phyloP scores from a whole-genome alignment of 2,113 vertebrate species.

The Leucosticte australis region DNA sequence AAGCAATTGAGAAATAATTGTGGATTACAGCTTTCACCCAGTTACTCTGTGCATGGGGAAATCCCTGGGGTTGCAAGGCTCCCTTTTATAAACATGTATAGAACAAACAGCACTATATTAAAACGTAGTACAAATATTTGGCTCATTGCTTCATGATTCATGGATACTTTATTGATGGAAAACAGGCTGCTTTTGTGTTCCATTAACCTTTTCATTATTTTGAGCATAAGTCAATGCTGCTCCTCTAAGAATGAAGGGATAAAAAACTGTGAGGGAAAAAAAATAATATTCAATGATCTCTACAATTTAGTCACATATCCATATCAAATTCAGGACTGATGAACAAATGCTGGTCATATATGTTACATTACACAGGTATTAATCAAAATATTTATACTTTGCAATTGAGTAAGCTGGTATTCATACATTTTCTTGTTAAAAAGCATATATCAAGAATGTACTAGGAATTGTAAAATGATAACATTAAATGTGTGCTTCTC shows the following conservation, averaged over 20 bases:
- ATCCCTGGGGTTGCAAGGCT: not conserved
- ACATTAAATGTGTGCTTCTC: not conserved
- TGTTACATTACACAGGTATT: not conserved
- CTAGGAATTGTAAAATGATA: not conserved
- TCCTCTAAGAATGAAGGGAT: not conserved
- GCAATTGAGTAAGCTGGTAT: not conserved
- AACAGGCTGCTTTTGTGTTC: slow-evolving; percentile 33
- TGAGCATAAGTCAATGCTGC: not conserved
- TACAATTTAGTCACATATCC: not conserved
- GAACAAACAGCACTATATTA: not conserved
- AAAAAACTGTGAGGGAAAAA: not conserved
- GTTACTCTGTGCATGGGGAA: not conserved
- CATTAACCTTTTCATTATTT: slow-evolving; percentile 23
- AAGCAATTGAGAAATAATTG: not conserved
- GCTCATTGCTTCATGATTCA: slow-evolving; percentile 4
- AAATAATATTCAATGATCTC: not conserved
- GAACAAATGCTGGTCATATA: not conserved
- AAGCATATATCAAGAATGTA: not conserved
- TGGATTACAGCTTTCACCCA: not conserved
- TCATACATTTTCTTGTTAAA: not conserved
- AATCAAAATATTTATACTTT: not conserved
- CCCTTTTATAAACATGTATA: not conserved
- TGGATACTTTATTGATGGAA: slow-evolving; percentile 19
- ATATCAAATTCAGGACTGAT: not conserved
- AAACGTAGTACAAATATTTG: slow-evolving; percentile 18